Conservation (phyloP, 1,140 invertebrate species). For the Drosophila virilis region DNA sequence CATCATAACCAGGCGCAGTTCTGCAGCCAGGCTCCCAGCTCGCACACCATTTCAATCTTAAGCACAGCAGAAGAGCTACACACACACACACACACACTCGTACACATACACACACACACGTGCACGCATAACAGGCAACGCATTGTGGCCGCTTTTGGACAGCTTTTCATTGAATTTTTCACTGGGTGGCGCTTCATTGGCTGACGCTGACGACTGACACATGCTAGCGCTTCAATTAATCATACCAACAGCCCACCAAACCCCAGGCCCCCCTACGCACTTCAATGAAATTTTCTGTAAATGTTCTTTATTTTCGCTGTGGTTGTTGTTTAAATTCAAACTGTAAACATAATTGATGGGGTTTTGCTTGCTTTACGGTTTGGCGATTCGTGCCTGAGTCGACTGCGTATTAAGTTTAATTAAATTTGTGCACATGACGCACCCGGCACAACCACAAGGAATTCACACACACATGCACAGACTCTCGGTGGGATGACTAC, state of each 20-base stretch:
- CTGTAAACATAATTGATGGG: slow-evolving; percentile 61
- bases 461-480: background rate
- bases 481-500: background rate
- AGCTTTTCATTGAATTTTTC: slow-evolving; percentile 51
- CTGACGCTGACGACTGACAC: slow-evolving; percentile 62
- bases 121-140: background rate
- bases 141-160: slow-evolving; percentile 39
- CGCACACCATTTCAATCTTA: slow-evolving; percentile 27
- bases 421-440: slow-evolving; percentile 65
- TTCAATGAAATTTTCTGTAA: slow-evolving; percentile 44
- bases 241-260: slow-evolving; percentile 19
- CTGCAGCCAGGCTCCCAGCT: slow-evolving; percentile 12
- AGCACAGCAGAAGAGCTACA: background rate
- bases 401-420: slow-evolving; percentile 69
- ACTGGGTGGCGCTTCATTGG: slow-evolving; percentile 61
- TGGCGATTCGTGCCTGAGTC: slow-evolving; percentile 21
- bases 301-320: slow-evolving; percentile 32
- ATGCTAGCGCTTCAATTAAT: slow-evolving; percentile 66
- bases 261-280: background rate
- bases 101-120: background rate
- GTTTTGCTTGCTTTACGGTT: background rate
- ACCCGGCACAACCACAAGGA: slow-evolving; percentile 33
- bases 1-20: slow-evolving; percentile 39
- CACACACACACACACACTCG: slow-evolving; percentile 5
- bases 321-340: slow-evolving; percentile 54